These are phyloP conservation scores for Brachyrhaphis roseni DNA, from an alignment of 2,797 vertebrate genomes.

Conservation along the genomic window DNA sequence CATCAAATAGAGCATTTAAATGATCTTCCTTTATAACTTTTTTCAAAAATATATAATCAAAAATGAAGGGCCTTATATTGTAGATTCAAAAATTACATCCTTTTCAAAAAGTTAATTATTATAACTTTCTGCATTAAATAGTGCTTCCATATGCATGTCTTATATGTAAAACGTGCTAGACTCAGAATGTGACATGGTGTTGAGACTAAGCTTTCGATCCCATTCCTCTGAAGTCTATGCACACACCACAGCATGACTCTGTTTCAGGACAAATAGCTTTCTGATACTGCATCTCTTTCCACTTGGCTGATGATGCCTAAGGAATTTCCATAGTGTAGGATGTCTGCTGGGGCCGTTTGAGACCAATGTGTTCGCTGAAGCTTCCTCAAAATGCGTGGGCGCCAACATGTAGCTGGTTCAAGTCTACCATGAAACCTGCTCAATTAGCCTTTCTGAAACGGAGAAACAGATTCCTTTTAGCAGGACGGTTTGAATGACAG, in stretches of 20 bases:
- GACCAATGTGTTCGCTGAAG: conserved; percentile 58
- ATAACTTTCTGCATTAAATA: neutral
- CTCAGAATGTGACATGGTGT: neutral
- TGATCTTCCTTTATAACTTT: neutral
- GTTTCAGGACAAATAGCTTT: conserved; percentile 25
- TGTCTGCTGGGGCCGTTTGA: conserved; percentile 33
- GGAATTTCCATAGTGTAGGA: conserved; percentile 47
- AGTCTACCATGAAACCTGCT: conserved; percentile 45
- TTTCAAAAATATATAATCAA: neutral
- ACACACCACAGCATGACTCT: conserved; percentile 33
- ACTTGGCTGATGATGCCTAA: conserved; percentile 59
- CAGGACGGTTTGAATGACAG: conserved; percentile 39
- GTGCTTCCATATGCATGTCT: neutral
- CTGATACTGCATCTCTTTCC: conserved; percentile 56
- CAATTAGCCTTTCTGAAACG: conserved; percentile 41
- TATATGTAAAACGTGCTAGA: neutral
- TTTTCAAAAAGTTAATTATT: neutral
- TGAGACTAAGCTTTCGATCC: conserved; percentile 3
- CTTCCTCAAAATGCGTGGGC: conserved; percentile 37
- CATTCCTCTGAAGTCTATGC: conserved; percentile 18
- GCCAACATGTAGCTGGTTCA: conserved; percentile 39
- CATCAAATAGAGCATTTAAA: neutral
- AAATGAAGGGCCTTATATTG: neutral
- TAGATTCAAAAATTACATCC: neutral
- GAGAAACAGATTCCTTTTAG: conserved; percentile 28